Conservation (phyloP, 2,113 vertebrate species). For the Agapornis roseicollis region DNA sequence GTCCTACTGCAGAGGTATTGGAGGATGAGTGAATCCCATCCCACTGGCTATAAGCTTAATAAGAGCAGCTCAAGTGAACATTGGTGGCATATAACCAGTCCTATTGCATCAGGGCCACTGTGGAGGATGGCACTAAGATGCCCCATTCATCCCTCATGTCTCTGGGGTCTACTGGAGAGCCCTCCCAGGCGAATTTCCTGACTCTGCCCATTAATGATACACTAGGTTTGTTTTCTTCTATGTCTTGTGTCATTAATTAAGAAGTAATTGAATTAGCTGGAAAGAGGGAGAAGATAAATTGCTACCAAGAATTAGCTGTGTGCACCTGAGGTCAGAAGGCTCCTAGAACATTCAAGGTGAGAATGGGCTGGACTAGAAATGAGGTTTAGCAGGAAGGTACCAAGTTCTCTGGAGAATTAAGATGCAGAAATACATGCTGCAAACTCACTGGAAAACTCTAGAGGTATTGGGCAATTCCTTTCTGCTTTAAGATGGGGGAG, state of each 20-base stretch:
- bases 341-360: not conserved
- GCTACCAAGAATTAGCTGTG: not conserved
- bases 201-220: not conserved
- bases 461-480: not conserved
- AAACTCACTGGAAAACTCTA: not conserved
- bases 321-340: not conserved
- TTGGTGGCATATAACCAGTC: rapidly evolving
- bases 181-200: not conserved
- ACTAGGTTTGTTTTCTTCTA: conserved; percentile 7
- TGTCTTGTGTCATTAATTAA: not conserved
- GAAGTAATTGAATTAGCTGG: conserved; percentile 42
- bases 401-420: not conserved
- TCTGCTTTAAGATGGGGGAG: not conserved
- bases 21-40: not conserved
- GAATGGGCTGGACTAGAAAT: not conserved
- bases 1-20: not conserved
- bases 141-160: not conserved
- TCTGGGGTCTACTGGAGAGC: not conserved
- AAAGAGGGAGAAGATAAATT: conserved; percentile 22
- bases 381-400: not conserved
- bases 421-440: not conserved
- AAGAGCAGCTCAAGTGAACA: not conserved
- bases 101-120: not conserved
- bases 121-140: not conserved
- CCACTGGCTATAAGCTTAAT: not conserved